phyloP scores from a whole-genome alignment of 2,888 invertebrate genomes.

The Buathra laborator region DNA sequence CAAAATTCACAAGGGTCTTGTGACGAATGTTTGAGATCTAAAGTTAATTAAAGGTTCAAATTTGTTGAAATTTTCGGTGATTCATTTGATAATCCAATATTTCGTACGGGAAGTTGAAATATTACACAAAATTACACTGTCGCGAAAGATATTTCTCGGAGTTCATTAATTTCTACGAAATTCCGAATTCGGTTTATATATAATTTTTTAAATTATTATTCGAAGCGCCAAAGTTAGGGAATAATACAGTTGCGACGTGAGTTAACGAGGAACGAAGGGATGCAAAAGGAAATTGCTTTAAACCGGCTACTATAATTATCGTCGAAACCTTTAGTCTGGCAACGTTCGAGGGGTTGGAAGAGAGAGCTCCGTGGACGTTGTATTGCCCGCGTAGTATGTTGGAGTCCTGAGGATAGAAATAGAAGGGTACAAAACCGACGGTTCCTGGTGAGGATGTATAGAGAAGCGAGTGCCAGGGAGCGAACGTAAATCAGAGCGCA shows the following conservation, averaged over 20 bases:
- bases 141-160: too few relatives aligned
- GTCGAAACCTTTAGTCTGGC: constrained; percentile 52
- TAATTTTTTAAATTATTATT: too few relatives aligned
- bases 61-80: too few relatives aligned
- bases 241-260: constrained; percentile 6
- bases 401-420: constrained; percentile 15
- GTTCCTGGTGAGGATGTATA: background rate
- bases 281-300: constrained; percentile 63
- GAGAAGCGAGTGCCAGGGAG: background rate
- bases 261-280: constrained; percentile 50
- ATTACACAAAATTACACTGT: too few relatives aligned
- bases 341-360: constrained; percentile 56
- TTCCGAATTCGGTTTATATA: too few relatives aligned
- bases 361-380: constrained; percentile 26
- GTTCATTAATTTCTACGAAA: too few relatives aligned
- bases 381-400: constrained; percentile 24
- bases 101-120: too few relatives aligned
- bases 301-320: constrained; percentile 66
- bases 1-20: background rate
- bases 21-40: background rate
- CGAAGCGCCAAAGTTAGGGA: too few relatives aligned
- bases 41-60: too few relatives aligned
- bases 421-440: constrained; percentile 11
- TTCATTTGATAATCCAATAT: too few relatives aligned
- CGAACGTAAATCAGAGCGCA: constrained; percentile 28